A percentile compares a stretch with the other conserved stretches of the same genome.
Evolutionary conservation across 2,113 vertebrate genomes (phyloP).

Genomic region (Entelurus aequoreus): DNA sequence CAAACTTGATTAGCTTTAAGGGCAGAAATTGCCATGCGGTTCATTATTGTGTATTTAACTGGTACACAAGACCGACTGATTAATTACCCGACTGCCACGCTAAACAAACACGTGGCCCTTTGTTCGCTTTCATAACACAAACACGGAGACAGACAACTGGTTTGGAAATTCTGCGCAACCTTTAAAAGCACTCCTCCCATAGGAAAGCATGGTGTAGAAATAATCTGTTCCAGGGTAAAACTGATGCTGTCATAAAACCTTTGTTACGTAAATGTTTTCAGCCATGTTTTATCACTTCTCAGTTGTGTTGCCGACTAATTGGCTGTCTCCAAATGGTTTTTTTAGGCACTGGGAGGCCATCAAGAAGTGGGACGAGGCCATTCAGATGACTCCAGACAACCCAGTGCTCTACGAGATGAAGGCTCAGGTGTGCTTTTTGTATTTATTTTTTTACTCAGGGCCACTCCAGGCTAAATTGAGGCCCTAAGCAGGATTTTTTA

Average conservation of each 20-base stretch:
- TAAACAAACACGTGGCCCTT: slow-evolving; percentile 1
- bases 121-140: slow-evolving; percentile 8
- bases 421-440: slow-evolving; percentile 78
- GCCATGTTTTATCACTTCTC: neutral
- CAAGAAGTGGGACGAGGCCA: slow-evolving; percentile 91
- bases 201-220: no score
- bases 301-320: neutral
- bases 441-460: no score
- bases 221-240: neutral
- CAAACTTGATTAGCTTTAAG: no score
- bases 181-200: no score
- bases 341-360: slow-evolving; percentile 85
- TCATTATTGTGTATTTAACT: no score
- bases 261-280: no score
- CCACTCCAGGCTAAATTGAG: no score
- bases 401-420: slow-evolving; percentile 95
- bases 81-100: neutral
- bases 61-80: no score
- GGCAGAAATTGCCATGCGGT: no score
- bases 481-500: no score
- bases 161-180: neutral
- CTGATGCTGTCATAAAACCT: neutral
- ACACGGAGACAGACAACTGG: neutral
- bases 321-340: neutral
- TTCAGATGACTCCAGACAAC: slow-evolving; percentile 88